Conservation (phyloP, 2,113 vertebrate genomes). For the Euleptes europaea region DNA sequence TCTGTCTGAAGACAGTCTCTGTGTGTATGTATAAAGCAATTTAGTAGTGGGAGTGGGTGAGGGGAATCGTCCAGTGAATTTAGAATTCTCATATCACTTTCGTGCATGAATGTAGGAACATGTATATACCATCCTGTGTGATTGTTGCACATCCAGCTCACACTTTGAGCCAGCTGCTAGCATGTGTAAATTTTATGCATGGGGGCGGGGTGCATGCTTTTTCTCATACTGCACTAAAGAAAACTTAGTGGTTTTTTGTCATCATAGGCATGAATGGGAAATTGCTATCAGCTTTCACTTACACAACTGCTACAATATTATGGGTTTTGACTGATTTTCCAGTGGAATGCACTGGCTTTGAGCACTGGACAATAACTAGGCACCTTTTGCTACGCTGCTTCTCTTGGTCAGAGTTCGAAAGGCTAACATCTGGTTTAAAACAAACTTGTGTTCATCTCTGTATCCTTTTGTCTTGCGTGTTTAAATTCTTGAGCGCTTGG, state of each 20-base stretch:
- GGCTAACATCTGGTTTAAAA: neutral
- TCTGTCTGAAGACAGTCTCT: neutral
- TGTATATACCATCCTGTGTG: neutral
- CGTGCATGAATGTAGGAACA: neutral
- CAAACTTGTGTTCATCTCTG: neutral
- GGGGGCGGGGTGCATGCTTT: neutral
- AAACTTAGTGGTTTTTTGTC: neutral
- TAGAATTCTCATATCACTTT: neutral
- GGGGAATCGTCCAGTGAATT: neutral
- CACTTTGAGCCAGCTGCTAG: neutral
- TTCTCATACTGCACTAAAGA: neutral
- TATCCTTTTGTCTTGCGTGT: too few species aligned
- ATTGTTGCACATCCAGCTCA: neutral
- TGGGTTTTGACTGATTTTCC: too few species aligned
- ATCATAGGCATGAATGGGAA: too few species aligned
- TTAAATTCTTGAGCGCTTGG: too few species aligned
- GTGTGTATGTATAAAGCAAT: neutral
- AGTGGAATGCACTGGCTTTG: too few species aligned
- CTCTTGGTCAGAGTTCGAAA: neutral
- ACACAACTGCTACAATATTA: too few species aligned
- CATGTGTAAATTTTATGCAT: neutral
- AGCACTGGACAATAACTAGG: too few species aligned
- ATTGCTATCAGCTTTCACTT: neutral
- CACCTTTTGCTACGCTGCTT: too few species aligned
- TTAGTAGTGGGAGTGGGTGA: neutral